Conservation (phyloP, 64 coral and sea anemone genomes). For the Trachythela sp. region DNA sequence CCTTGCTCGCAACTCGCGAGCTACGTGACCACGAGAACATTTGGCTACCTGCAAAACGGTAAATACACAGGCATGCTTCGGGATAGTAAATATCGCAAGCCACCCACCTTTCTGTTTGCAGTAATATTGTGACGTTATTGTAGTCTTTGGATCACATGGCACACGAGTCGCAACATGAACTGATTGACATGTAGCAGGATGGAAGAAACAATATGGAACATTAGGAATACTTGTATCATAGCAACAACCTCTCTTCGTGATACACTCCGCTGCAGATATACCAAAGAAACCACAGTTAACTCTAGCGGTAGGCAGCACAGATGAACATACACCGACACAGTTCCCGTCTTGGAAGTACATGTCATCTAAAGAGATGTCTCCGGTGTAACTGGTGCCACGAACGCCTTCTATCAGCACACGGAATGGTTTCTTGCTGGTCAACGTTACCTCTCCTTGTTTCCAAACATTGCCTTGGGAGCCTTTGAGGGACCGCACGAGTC, state of each 20-base stretch:
- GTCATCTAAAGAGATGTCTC: constrained; percentile 92
- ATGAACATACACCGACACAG: constrained; percentile 77
- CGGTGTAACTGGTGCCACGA: constrained; percentile 58
- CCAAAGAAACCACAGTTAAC: constrained; percentile 75
- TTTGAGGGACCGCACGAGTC: constrained; percentile 76
- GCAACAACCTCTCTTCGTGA: constrained; percentile 68
- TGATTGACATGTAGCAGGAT: constrained; percentile 73
- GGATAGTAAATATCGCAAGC: no score
- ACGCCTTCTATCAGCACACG: constrained; percentile 86
- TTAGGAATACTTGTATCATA: constrained; percentile 73
- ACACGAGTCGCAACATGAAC: constrained; percentile 36
- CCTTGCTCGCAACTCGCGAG: no score
- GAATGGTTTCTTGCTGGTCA: constrained; percentile 45
- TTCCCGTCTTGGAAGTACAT: constrained; percentile 65
- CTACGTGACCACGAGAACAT: no score
- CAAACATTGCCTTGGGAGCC: constrained; percentile 92
- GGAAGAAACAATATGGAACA: constrained; percentile 85
- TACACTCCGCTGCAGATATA: constrained; percentile 56
- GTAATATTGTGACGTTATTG: no score
- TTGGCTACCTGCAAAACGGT: no score
- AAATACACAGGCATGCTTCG: no score
- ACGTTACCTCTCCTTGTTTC: constrained; percentile 75
- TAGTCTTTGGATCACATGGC: no score
- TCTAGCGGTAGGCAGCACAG: constrained; percentile 61
- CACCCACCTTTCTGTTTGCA: no score